Evolutionary conservation across 2,888 invertebrate genomes (phyloP), one percentile per base, ranked within the genome.

Genomic region (Tenodera sinensis): DNA sequence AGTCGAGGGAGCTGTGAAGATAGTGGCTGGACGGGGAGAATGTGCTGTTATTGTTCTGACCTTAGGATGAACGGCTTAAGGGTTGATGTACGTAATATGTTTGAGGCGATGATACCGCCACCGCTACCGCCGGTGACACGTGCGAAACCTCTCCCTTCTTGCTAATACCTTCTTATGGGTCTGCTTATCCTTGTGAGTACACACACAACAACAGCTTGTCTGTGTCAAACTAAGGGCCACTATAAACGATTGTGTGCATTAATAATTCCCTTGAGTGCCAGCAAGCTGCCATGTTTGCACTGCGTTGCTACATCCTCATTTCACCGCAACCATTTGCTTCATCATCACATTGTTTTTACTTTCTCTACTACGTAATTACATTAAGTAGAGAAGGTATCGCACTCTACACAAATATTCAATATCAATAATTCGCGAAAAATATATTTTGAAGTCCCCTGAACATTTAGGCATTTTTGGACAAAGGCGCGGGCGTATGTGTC

Each of bases 41-140:
- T 86, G 27, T 81, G 54, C 54, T 71, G 86, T 86, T 81, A 86
- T 86, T 86, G 86, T 86, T 86, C 86, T 86, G 86, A 86, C 86
- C 86, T 86, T 54, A 28, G 34, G 28, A 30, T 84, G 84, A 84
- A 84, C 84, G 28, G 86, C 86, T 86, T 86, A 34, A 86, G 81
- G 81, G 86, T 81, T 86, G 86, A 86, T 86, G 86, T 54, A 25
- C 25, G 86, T 86, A 86, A 86, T 86, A 86, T 86, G 54, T 86
- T 28, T 71, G 54, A 71, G 54, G 54, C 54, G 54, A 71, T 71
- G 54, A 71, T 71, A 71, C 20, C 54, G 25, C 54, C 54, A 71
- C 27, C 20, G 86, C n/a, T n/a, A n/a, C n/a, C 42, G 42, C 9
- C 42, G 27, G 54, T 81, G 86, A 86, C 86, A 86, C 81, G 81